Base-by-base conservation (phyloP, 1,140 invertebrate species). In the Lineus longissimus region DNA sequence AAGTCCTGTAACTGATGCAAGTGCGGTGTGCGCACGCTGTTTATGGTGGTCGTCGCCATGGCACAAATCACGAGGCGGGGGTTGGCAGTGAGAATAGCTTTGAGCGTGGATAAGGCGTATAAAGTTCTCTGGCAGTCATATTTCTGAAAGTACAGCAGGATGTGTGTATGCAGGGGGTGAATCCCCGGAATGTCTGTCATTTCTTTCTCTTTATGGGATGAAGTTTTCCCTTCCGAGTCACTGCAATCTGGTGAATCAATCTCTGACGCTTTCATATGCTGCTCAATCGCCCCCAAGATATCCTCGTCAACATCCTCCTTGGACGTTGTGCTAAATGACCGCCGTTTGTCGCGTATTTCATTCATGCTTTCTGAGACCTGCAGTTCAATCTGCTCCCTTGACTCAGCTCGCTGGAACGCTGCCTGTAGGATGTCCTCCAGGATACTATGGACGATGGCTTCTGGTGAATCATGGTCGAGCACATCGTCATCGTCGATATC, bases 101-200 rank as follows among this genome's bases (percentile, higher is more conserved):
- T 86, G 0, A 94, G 75, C 0, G 89, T 90, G 55, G 87, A 85
- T 19, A 94, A 78, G n/a, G 90, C 89, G 74, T 94, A 93, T 0
- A 92, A 81, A 7, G 89, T 88, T 69, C 89, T 84, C 36, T 86
- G 84, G 0, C 88, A 89, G 76, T 94, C 92, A 70, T 91, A 92
- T 19, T 91, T 87, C 66, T 90, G 89, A 65, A 87, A 87, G 70
- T 94, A 94, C 0, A 94, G 82, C 22, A 93, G 84, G 75, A 94
- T 86, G 75, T 94, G 91, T 27, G 90, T 90, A 76, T 94, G 91
- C 47, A 92, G 86, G 25, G 89, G 88, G 74, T 92, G 90, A 6
- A 91, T 84, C 55, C 68, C 69, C n/a, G 72, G 90, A 6, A 91
- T 84, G 55, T 70, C 69, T 25, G 72, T 71, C 59, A 79, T 79